A percentile compares a stretch with the other conserved stretches of the same genome.
Evolutionary conservation across 2,888 invertebrate species (phyloP).

Genomic region (Zele albiditarsus): DNA sequence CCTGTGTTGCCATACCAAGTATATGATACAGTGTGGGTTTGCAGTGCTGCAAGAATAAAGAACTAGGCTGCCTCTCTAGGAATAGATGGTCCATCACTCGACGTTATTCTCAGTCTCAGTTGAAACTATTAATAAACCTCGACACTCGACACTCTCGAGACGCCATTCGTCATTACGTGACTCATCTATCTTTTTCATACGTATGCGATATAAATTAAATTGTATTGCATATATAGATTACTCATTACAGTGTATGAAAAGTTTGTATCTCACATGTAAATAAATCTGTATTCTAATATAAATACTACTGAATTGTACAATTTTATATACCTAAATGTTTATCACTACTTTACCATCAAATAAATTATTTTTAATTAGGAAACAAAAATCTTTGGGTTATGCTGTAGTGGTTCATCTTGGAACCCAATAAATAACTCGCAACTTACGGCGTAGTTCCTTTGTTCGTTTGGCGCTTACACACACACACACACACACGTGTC

Average conservation of each 20-base stretch:
- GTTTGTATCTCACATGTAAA: background rate
- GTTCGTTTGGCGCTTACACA: background rate
- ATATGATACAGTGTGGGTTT: background rate
- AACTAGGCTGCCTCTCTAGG: slow-evolving; percentile 29
- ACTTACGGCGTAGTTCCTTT: background rate
- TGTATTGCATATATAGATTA: background rate
- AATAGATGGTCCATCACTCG: slow-evolving; percentile 29
- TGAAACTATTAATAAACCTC: slow-evolving; percentile 23
- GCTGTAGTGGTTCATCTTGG: slow-evolving; percentile 11
- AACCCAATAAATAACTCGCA: slow-evolving; percentile 24
- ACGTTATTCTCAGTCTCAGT: slow-evolving; percentile 23
- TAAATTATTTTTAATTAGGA: slow-evolving; percentile 23
- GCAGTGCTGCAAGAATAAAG: slow-evolving; percentile 24
- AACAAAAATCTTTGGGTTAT: background rate
- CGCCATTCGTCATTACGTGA: slow-evolving; percentile 28
- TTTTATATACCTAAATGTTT: background rate
- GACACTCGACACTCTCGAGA: slow-evolving; percentile 28
- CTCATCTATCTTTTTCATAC: slow-evolving; percentile 18
- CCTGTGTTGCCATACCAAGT: background rate
- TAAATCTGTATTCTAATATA: background rate
- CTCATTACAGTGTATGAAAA: background rate
- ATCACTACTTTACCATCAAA: background rate
- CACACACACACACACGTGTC: slow-evolving; percentile 13
- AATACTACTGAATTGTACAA: background rate
- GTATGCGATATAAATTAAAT: background rate